phyloP scores from a whole-genome alignment of 2,888 invertebrate species.

The Pseudococcus viburni region DNA sequence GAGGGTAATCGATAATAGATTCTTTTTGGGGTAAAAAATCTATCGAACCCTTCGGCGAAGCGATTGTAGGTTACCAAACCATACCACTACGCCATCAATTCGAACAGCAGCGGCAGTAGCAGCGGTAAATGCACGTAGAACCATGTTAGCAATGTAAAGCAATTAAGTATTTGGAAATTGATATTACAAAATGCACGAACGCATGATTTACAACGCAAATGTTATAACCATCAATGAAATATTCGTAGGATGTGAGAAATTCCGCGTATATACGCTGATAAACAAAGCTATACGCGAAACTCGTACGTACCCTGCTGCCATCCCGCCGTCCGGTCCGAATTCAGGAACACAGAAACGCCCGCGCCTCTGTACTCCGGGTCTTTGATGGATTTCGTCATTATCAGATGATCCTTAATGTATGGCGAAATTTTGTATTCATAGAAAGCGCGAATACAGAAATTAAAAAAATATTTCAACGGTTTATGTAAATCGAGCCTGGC shows the following conservation, averaged over 20 bases:
- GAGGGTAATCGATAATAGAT: slow-evolving; percentile 33
- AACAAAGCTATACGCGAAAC: slow-evolving; percentile 30
- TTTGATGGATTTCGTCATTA: slow-evolving; percentile 57
- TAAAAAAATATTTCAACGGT: slow-evolving; percentile 55
- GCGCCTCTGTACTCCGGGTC: neutral
- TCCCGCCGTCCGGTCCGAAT: neutral
- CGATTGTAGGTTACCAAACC: neutral
- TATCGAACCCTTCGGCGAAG: neutral
- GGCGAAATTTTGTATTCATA: slow-evolving; percentile 54
- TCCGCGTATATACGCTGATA: slow-evolving; percentile 40
- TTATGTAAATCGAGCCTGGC: slow-evolving; percentile 52
- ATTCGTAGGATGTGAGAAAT: slow-evolving; percentile 57
- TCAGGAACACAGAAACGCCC: neutral
- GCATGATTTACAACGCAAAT: slow-evolving; percentile 54
- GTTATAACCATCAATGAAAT: slow-evolving; percentile 52
- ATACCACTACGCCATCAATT: slow-evolving; percentile 10
- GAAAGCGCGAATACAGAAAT: slow-evolving; percentile 51
- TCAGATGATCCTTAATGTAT: slow-evolving; percentile 54
- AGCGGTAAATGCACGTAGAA: slow-evolving; percentile 41
- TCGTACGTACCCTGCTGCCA: neutral
- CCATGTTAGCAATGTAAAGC: slow-evolving; percentile 53
- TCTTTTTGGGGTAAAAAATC: slow-evolving; percentile 24
- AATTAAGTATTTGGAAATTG: slow-evolving; percentile 54
- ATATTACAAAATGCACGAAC: slow-evolving; percentile 57
- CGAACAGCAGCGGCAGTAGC: neutral